Conservation (phyloP, 1,140 invertebrate genomes). For the Penaeus chinensis region DNA sequence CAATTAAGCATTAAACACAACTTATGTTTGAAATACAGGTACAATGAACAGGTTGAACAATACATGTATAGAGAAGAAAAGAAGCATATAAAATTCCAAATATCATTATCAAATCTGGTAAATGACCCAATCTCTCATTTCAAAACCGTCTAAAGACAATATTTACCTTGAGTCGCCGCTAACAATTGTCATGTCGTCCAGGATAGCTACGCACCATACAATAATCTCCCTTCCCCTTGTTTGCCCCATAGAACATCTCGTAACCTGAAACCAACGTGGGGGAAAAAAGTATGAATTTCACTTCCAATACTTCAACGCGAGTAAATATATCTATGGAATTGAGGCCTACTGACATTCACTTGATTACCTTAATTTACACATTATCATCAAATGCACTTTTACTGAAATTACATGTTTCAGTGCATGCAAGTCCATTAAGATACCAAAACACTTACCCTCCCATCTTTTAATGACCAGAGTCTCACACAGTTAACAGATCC, state of each 20-base stretch:
- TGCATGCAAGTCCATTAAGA: too few relatives aligned
- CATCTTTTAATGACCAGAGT: conserved; percentile 86
- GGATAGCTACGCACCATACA: conserved; percentile 85
- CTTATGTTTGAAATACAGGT: too few relatives aligned
- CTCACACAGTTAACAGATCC: conserved; percentile 86
- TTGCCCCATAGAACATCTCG: conserved; percentile 70
- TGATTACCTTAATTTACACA: too few relatives aligned
- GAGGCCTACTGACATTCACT: too few relatives aligned
- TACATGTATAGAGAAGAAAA: too few relatives aligned
- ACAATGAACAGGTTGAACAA: too few relatives aligned
- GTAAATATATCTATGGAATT: neutral
- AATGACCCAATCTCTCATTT: neutral
- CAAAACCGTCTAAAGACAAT: neutral
- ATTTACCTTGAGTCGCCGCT: conserved; percentile 82
- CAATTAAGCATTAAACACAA: neutral
- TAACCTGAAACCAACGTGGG: conserved; percentile 76
- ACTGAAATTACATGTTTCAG: neutral
- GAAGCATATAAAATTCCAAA: neutral
- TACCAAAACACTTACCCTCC: conserved; percentile 76
- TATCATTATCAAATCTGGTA: neutral
- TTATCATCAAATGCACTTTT: neutral
- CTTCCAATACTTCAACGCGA: neutral
- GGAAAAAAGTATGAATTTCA: neutral
- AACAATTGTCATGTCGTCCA: conserved; percentile 85
- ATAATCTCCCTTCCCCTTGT: conserved; percentile 76